Base-by-base conservation (phyloP, 1,140 invertebrate genomes). In the Caenorhabditis remanei region DNA sequence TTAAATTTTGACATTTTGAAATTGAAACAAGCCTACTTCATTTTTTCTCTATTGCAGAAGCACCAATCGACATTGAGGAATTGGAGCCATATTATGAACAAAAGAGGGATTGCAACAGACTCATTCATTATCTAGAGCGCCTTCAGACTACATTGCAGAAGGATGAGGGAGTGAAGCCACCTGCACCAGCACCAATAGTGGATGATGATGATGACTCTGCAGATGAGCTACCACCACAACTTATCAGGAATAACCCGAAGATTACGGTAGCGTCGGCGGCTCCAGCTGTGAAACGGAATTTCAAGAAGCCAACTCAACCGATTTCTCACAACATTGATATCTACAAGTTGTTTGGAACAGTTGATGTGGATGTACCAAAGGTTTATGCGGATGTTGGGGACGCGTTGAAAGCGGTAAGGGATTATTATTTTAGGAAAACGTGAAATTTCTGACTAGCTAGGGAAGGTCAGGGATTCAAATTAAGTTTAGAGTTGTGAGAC, bases 51-150 rank as follows among this genome's bases (percentile, higher is more conserved):
- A n/a, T n/a, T n/a, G n/a, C n/a, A 83, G 79, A 61, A 19, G 84
- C 82, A 4, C 21, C 71, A n/a, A 61, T 87, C 11, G 85, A 87
- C 14, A 79, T 55, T 8, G 85, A 88, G 8, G 88, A 88, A 75
- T 55, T 88, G 50, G 88, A 88, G 41, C 88, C 88, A 19, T 88
- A 89, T 61, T 88, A 48, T 46, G 88, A 88, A 53, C 88, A 88
- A 63, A 88, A 88, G 41, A 43, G 85, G 56, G 85, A 86, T 32
- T 88, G 88, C 71, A 58, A 56, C 24, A 67, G 85, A 1, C 65
- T 88, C 14, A 88, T 88, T 14, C 46, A 83, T 11, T 87, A 88
- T 41, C 55, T 88, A 32, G 84, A 85, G 32, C 41, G 63, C 14
- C 85, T 86, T 5, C 50, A 83, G 53, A 55, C 61, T 1, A 67